phyloP scores from a whole-genome alignment of 35 echinoderm and acorn worm species.

The Patiria miniata region DNA sequence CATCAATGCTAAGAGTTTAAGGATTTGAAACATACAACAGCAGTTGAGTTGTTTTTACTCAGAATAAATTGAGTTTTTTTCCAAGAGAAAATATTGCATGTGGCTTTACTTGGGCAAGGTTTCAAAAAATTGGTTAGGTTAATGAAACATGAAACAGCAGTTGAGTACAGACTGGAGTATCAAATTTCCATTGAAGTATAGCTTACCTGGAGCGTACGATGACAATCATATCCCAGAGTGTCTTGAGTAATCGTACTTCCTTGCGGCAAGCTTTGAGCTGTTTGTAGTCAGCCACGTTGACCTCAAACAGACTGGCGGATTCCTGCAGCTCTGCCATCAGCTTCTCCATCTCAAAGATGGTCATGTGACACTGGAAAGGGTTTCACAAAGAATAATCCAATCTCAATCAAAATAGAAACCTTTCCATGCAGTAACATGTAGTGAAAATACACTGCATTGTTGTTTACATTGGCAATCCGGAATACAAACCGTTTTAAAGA shows the following conservation, averaged over 20 bases:
- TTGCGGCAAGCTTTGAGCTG: constrained; percentile 90
- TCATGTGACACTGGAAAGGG: constrained; percentile 33
- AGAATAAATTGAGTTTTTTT: too few relatives aligned
- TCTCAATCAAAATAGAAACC: background rate
- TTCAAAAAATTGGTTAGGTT: too few relatives aligned
- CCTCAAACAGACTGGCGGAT: constrained; percentile 95
- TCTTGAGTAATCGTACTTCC: constrained; percentile 86
- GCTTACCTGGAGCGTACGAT: constrained; percentile 68
- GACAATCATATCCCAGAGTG: constrained; percentile 91
- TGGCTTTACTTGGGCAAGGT: too few relatives aligned
- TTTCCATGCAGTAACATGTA: too few relatives aligned
- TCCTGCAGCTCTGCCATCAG: constrained; percentile 83
- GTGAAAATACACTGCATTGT: too few relatives aligned
- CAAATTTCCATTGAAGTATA: too few relatives aligned
- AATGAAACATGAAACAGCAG: too few relatives aligned
- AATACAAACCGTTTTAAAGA: too few relatives aligned
- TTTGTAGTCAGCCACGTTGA: constrained; percentile 89
- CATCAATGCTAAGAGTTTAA: constrained; percentile 56
- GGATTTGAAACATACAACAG: background rate
- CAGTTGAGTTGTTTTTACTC: too few relatives aligned
- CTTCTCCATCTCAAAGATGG: constrained; percentile 86
- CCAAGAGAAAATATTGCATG: too few relatives aligned
- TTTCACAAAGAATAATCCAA: background rate
- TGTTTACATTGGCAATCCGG: too few relatives aligned
- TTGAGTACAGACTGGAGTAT: too few relatives aligned